A percentile compares a stretch with the other conserved stretches of the same genome.
phyloP scores from a whole-genome alignment of 1,140 invertebrate species.

The Laupala kohalensis region DNA sequence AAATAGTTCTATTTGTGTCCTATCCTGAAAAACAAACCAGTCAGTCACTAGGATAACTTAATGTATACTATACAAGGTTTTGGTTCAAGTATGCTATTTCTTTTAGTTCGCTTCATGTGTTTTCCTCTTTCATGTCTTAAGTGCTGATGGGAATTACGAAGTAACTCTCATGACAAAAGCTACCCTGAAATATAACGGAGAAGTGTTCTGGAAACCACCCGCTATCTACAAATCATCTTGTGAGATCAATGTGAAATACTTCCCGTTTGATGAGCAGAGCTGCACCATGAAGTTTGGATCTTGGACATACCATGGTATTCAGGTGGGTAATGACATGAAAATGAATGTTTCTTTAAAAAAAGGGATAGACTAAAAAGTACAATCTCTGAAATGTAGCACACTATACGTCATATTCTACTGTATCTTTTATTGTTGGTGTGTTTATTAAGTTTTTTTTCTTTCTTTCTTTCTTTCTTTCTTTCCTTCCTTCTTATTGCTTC shows the following conservation, averaged over 20 bases:
- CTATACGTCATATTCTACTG: too few relatives aligned
- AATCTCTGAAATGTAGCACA: too few relatives aligned
- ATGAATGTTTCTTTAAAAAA: too few relatives aligned
- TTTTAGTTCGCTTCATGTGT: background rate
- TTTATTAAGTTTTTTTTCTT: too few relatives aligned
- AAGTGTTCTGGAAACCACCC: slow-evolving; percentile 93
- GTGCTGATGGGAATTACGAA: slow-evolving; percentile 94
- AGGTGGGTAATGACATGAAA: slow-evolving; percentile 38
- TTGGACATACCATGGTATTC: slow-evolving; percentile 84
- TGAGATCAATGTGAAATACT: slow-evolving; percentile 91
- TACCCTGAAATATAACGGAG: slow-evolving; percentile 75
- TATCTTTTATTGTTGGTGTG: too few relatives aligned
- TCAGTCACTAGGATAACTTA: too few relatives aligned
- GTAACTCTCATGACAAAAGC: slow-evolving; percentile 95
- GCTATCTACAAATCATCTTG: slow-evolving; percentile 98
- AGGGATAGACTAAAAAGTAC: too few relatives aligned
- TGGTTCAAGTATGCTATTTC: background rate
- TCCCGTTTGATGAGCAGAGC: slow-evolving; percentile 86
- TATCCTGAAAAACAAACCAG: too few relatives aligned
- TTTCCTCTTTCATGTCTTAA: slow-evolving; percentile 29
- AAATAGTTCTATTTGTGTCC: too few relatives aligned
- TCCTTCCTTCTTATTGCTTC: too few relatives aligned
- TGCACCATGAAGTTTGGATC: slow-evolving; percentile 94
- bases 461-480: too few relatives aligned
- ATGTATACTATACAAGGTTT: background rate